Percentiles rank a stretch among this genome's conserved stretches.
Evolutionary conservation across 2,797 vertebrate genomes (phyloP).

Genomic region (Diplodus puntazzo): DNA sequence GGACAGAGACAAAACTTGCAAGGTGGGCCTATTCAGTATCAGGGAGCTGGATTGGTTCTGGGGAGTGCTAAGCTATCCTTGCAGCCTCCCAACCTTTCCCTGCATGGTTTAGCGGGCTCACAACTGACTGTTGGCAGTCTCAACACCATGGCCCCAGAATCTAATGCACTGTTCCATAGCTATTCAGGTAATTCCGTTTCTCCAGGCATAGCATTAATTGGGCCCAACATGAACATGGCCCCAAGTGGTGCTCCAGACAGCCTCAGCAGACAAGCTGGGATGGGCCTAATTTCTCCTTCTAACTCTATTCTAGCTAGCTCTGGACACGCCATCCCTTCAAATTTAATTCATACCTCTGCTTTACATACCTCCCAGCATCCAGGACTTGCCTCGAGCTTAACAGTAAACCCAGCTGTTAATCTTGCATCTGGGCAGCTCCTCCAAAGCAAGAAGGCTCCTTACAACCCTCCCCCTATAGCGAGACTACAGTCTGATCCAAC

Average conservation of each 20-base stretch:
- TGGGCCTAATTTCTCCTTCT: conserved; percentile 15
- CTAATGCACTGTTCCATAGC: conserved; percentile 31
- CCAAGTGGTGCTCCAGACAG: conserved; percentile 13
- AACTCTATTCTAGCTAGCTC: conserved; percentile 35
- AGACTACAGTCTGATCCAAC: conserved; percentile 15
- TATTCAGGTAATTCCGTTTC: conserved; percentile 7
- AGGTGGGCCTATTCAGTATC: conserved; percentile 15
- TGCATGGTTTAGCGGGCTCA: conserved; percentile 43
- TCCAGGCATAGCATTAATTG: conserved; percentile 19
- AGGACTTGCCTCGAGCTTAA: conserved; percentile 13
- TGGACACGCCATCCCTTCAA: conserved; percentile 21
- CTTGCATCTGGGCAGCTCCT: conserved; percentile 5
- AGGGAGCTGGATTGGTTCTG: conserved; percentile 36
- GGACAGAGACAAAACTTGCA: conserved; percentile 31
- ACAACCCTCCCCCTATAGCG: conserved; percentile 26
- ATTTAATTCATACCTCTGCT: background rate
- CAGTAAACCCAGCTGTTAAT: conserved; percentile 25
- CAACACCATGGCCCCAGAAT: conserved; percentile 1
- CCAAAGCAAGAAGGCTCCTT: conserved; percentile 32
- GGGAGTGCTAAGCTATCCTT: conserved; percentile 27
- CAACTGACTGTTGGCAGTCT: conserved; percentile 45
- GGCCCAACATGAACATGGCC: conserved; percentile 30
- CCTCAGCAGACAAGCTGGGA: conserved; percentile 13
- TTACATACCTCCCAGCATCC: conserved; percentile 16
- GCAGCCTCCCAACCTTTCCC: conserved; percentile 46